A percentile compares a stretch with the other conserved stretches of the same genome.
Conservation (phyloP, 2,888 invertebrate species). For the Tipula vernalis region DNA sequence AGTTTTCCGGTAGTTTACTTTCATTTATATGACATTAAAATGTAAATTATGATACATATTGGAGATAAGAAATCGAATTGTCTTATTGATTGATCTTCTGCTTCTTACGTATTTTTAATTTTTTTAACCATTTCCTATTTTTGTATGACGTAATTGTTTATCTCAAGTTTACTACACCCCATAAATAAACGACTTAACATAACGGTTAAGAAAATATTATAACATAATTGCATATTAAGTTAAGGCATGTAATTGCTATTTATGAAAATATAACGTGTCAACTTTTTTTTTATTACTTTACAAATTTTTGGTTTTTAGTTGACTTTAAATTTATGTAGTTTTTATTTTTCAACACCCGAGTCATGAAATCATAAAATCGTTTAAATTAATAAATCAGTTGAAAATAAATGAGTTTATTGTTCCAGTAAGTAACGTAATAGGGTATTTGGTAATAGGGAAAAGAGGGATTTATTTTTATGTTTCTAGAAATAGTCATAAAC, state of each 20-base stretch:
- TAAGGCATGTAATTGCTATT: background rate
- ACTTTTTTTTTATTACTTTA: too few species aligned
- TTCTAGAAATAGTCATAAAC: background rate
- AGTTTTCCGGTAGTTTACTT: too few species aligned
- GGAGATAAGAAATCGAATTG: too few species aligned
- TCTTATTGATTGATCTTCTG: background rate
- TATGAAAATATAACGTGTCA: background rate
- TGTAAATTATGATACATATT: too few species aligned
- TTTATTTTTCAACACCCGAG: background rate
- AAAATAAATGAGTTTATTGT: background rate
- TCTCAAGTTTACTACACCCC: background rate
- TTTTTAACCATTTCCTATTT: background rate
- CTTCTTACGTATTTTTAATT: too few species aligned
- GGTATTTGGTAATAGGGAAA: background rate
- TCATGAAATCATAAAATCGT: background rate
- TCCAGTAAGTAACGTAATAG: background rate
- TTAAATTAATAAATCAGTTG: background rate
- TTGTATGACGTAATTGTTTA: background rate
- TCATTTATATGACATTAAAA: too few species aligned
- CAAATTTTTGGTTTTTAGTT: background rate
- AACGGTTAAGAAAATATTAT: background rate
- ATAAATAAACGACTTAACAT: background rate
- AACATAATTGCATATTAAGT: background rate
- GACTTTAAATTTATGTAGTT: background rate
- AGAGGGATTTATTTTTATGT: background rate